A percentile compares a stretch with the other conserved stretches of the same genome.
phyloP scores from a whole-genome alignment of 2,113 vertebrate genomes.

The Cinclus mexicanus region DNA sequence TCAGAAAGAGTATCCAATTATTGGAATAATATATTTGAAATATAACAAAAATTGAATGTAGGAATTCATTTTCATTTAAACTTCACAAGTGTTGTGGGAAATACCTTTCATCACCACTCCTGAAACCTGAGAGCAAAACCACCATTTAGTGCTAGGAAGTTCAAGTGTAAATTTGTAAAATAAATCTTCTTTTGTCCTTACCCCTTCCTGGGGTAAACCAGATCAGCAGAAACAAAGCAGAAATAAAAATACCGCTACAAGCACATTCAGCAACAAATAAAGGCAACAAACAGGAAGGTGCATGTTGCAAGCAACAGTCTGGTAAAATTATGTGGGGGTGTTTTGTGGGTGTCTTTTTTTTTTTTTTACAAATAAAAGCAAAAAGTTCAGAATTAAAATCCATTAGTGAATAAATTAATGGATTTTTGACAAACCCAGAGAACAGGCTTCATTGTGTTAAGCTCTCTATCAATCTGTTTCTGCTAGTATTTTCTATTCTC shows the following conservation, averaged over 20 bases:
- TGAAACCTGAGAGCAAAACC: not conserved
- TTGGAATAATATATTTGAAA: not conserved
- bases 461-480: not conserved
- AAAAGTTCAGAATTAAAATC: not conserved
- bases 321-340: not conserved
- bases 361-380: not conserved
- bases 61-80: not conserved
- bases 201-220: not conserved
- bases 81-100: not conserved
- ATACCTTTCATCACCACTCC: not conserved
- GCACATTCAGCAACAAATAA: not conserved
- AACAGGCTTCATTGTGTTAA: not conserved
- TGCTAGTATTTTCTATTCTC: not conserved
- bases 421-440: not conserved
- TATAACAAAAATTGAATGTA: not conserved
- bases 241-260: not conserved
- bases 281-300: not conserved
- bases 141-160: not conserved
- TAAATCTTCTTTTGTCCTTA: slow-evolving; percentile 1
- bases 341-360: not conserved
- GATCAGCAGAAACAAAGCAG: slow-evolving; percentile 1
- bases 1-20: not conserved
- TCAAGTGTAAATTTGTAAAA: slow-evolving; percentile 26
- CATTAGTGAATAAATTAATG: not conserved
- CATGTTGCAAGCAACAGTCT: not conserved